phyloP scores from a whole-genome alignment of 2,888 invertebrate species.

The Acleris sparsana region DNA sequence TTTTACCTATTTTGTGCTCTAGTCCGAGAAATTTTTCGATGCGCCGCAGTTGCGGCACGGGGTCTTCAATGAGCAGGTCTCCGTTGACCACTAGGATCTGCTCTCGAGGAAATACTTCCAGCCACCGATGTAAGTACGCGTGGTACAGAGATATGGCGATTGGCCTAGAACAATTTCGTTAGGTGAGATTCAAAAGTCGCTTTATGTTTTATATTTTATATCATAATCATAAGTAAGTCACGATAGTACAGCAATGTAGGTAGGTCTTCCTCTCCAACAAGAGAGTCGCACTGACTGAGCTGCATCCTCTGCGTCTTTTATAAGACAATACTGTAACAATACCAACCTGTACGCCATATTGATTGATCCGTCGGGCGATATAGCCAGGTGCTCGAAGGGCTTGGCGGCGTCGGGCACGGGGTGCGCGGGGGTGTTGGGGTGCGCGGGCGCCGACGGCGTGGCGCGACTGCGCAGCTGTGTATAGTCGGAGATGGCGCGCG shows the following conservation, averaged over 20 bases:
- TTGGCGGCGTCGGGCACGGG: conserved; percentile 75
- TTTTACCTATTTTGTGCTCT: conserved; percentile 79
- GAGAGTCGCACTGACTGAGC: neutral
- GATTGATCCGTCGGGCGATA: conserved; percentile 91
- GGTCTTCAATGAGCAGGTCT: conserved; percentile 94
- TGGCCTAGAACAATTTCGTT: conserved; percentile 74
- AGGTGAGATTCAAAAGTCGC: neutral
- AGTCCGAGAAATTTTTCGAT: conserved; percentile 94
- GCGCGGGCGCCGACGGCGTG: conserved; percentile 87
- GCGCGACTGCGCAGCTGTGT: conserved; percentile 95
- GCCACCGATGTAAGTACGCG: conserved; percentile 95
- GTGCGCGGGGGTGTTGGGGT: conserved; percentile 61
- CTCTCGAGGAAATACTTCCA: conserved; percentile 94
- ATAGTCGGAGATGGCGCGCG: conserved; percentile 97
- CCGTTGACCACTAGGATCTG: conserved; percentile 98
- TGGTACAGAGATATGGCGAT: conserved; percentile 95
- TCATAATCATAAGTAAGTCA: too few species aligned
- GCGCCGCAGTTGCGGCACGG: conserved; percentile 92
- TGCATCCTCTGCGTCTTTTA: neutral
- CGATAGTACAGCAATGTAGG: too few species aligned
- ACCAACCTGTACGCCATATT: conserved; percentile 89
- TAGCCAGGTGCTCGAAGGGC: conserved; percentile 91
- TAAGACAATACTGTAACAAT: neutral
- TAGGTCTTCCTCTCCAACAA: too few species aligned
- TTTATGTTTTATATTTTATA: neutral